Conservation (phyloP, 64 coral and sea anemone genomes). For the Pachyseris speciosa region DNA sequence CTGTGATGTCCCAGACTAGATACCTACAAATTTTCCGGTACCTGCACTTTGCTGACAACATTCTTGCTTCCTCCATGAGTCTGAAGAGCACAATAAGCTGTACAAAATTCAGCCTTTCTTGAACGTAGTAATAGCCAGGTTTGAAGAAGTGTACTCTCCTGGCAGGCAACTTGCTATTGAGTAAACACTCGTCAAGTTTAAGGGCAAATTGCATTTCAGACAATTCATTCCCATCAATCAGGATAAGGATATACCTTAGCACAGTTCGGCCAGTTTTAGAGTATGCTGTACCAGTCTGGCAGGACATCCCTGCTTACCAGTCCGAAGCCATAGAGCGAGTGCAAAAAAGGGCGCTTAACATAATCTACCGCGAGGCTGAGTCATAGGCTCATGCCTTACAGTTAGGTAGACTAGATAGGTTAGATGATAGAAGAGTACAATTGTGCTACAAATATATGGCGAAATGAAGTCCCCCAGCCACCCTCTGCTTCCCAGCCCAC, state of each 20-base stretch:
- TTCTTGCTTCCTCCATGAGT: background rate
- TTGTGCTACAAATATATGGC: too few species aligned
- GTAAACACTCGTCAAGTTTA: constrained; percentile 20
- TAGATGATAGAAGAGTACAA: constrained; percentile 13
- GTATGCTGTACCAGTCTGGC: too few species aligned
- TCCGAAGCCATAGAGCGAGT: too few species aligned
- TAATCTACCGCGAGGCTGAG: too few species aligned
- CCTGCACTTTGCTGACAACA: constrained; percentile 47
- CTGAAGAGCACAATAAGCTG: constrained; percentile 20
- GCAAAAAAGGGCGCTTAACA: too few species aligned
- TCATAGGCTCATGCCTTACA: too few species aligned
- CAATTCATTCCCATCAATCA: constrained; percentile 39
- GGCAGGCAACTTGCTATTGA: constrained; percentile 20
- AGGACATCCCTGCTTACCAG: too few species aligned
- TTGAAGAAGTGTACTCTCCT: constrained; percentile 8
- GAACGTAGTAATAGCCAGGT: constrained; percentile 5
- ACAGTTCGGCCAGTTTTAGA: too few species aligned
- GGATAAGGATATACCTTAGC: too few species aligned
- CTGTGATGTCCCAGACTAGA: constrained; percentile 44
- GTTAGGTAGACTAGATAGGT: constrained; percentile 9
- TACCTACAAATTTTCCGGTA: constrained; percentile 68
- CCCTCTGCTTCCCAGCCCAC: too few species aligned
- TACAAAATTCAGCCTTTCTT: constrained; percentile 45
- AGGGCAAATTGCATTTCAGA: constrained; percentile 24
- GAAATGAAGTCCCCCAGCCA: too few species aligned